Evolutionary conservation across 2,113 vertebrate species (phyloP).

Genomic region (Egretta garzetta): DNA sequence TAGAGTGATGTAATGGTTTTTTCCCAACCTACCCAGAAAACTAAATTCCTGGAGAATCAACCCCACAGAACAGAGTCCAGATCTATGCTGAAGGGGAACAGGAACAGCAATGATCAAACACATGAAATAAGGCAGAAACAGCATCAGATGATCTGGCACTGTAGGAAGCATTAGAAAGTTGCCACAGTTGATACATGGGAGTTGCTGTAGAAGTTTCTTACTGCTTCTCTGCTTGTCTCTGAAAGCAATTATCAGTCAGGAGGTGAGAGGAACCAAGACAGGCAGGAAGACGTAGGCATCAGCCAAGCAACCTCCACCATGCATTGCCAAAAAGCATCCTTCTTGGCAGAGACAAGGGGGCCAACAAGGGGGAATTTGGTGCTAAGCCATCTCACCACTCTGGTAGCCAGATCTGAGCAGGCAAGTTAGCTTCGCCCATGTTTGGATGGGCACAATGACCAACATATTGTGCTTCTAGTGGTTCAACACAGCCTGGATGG

Average conservation of each 20-base stretch:
- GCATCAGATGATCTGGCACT: neutral
- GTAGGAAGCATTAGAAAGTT: neutral
- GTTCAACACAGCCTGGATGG: neutral
- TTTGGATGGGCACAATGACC: neutral
- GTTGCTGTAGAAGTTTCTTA: neutral
- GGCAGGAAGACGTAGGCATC: neutral
- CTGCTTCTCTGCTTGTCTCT: neutral
- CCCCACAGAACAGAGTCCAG: neutral
- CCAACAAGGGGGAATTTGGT: fast-evolving
- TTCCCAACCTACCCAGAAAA: neutral
- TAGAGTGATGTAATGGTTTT: neutral
- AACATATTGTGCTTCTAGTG: neutral
- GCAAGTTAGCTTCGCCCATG: neutral
- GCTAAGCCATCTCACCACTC: neutral
- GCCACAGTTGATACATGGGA: neutral
- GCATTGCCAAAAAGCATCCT: neutral
- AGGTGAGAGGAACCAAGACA: neutral
- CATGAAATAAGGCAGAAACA: neutral
- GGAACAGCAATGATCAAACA: neutral
- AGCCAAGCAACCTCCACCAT: neutral
- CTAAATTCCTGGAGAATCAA: neutral
- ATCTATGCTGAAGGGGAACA: neutral
- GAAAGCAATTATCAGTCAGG: neutral
- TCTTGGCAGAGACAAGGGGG: neutral
- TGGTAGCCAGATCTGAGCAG: neutral